A percentile compares a stretch with the other conserved stretches of the same genome.
Evolutionary conservation across 2,113 vertebrate genomes (phyloP).

Genomic region (Butastur rufipennis): DNA sequence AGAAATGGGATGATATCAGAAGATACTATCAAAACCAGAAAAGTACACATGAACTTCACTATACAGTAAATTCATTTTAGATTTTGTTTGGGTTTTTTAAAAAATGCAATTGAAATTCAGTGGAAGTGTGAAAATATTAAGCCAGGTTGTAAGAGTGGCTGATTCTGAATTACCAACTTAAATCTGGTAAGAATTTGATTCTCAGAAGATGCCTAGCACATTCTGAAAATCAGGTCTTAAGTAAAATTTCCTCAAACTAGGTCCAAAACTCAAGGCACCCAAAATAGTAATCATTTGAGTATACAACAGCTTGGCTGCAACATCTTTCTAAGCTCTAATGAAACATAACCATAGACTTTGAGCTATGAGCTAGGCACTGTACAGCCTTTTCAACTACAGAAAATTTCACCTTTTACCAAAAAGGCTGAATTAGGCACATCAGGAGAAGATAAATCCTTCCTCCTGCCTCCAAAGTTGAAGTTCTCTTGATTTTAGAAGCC

Average conservation of each 20-base stretch:
- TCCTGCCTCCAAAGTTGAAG: not conserved
- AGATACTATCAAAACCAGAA: not conserved
- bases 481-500: not conserved
- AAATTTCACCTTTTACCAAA: not conserved
- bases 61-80: not conserved
- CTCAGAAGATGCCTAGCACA: not conserved
- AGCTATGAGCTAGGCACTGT: not conserved
- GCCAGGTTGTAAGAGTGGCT: not conserved
- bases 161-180: not conserved
- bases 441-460: not conserved
- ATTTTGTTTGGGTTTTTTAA: rapidly evolving
- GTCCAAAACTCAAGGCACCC: not conserved
- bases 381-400: not conserved
- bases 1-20: not conserved
- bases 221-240: not conserved
- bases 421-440: not conserved
- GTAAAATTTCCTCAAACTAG: not conserved
- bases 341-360: not conserved
- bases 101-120: not conserved
- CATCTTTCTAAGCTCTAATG: not conserved
- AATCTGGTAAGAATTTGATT: not conserved
- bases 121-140: not conserved
- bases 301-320: not conserved
- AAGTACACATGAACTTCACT: not conserved
- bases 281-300: not conserved